phyloP scores from a whole-genome alignment of 2,113 vertebrate species.

The Setophaga coronata region DNA sequence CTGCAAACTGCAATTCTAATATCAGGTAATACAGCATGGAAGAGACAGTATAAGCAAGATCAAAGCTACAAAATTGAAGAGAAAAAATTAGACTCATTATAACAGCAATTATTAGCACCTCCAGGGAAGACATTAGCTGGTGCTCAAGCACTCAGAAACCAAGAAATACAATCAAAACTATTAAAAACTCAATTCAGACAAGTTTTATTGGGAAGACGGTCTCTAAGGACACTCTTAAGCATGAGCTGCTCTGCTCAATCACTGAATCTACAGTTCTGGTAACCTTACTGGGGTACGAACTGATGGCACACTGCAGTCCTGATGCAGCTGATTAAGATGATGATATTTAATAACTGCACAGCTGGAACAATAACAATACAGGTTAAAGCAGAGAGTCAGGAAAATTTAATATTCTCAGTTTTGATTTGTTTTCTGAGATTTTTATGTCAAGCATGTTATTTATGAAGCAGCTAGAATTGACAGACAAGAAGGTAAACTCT shows the following conservation, averaged over 20 bases:
- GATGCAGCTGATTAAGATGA: not conserved
- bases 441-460: not conserved
- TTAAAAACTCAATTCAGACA: not conserved
- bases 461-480: not conserved
- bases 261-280: not conserved
- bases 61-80: constrained; percentile 1
- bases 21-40: not conserved
- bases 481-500: not conserved
- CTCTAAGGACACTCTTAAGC: not conserved
- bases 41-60: not conserved
- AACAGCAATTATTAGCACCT: not conserved
- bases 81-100: not conserved
- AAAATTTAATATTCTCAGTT: not conserved
- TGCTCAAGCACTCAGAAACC: not conserved
- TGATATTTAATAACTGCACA: not conserved
- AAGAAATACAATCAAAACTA: not conserved
- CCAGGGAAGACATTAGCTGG: not conserved
- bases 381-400: not conserved
- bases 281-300: rapidly evolving
- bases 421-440: not conserved
- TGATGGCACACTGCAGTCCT: not conserved
- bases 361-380: not conserved
- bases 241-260: not conserved
- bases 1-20: not conserved
- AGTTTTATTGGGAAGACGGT: not conserved